Conservation (phyloP, 53 echinoderm and acorn worm species). For the Echinarachnius parma region DNA sequence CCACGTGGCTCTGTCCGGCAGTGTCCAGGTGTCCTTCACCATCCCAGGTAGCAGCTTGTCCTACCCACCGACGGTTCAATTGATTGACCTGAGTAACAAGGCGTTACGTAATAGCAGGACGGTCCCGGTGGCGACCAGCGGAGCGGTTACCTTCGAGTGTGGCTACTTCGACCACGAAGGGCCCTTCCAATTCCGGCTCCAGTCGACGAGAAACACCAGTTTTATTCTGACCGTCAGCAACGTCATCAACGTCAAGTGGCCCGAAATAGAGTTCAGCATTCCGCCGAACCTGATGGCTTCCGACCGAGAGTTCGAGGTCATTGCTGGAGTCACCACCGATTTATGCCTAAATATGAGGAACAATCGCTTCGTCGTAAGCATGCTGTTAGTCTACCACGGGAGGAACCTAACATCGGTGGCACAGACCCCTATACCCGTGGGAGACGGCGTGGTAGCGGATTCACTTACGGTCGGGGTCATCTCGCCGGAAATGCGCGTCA, state of each 20-base stretch:
- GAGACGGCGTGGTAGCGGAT: constrained; percentile 34
- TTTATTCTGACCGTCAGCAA: constrained; percentile 27
- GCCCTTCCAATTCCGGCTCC: constrained; percentile 40
- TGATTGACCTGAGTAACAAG: constrained; percentile 52
- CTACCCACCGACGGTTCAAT: constrained; percentile 44
- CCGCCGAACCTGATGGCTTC: constrained; percentile 41
- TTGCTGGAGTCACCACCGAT: constrained; percentile 28
- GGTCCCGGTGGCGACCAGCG: constrained; percentile 26
- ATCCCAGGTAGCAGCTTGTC: constrained; percentile 12
- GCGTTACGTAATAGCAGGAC: constrained; percentile 23
- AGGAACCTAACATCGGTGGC: constrained; percentile 35
- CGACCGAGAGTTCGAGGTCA: constrained; percentile 40
- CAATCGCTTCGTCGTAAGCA: constrained; percentile 59
- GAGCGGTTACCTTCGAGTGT: constrained; percentile 62
- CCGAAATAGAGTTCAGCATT: constrained; percentile 32
- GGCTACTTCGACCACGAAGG: constrained; percentile 75
- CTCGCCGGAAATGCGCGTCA: constrained; percentile 16
- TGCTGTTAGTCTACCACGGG: constrained; percentile 60
- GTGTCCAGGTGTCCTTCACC: constrained; percentile 20
- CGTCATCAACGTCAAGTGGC: constrained; percentile 56
- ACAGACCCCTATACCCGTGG: constrained; percentile 29
- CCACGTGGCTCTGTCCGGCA: constrained; percentile 26
- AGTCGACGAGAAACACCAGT: constrained; percentile 24
- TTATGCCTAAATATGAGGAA: constrained; percentile 58
- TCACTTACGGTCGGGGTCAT: constrained; percentile 41